Conservation (phyloP, 2,888 invertebrate species). For the Pristionchus entomophagus region DNA sequence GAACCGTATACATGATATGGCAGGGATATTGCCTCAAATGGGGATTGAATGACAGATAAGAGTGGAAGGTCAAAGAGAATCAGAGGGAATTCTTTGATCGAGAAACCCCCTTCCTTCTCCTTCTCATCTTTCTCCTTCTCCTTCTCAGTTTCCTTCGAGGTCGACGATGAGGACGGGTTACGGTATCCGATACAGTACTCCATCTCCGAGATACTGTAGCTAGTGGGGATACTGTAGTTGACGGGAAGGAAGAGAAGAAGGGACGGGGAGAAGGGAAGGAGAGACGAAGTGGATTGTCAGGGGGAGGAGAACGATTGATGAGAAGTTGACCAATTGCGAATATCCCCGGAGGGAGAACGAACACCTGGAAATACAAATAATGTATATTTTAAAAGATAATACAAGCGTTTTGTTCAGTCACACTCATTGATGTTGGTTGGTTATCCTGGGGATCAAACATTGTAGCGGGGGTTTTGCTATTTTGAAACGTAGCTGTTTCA, state of each 20-base stretch:
- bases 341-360: neutral
- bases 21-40: slow-evolving; percentile 23
- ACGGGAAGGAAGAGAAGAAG: neutral
- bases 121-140: neutral
- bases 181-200: neutral
- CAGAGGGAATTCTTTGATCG: neutral
- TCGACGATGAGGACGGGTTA: neutral
- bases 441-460: neutral
- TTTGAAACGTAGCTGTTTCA: too few species aligned
- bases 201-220: neutral
- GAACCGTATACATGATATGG: neutral
- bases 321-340: slow-evolving; percentile 1
- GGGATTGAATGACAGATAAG: neutral
- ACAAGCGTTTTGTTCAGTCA: neutral
- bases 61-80: neutral
- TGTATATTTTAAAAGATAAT: neutral
- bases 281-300: neutral
- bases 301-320: slow-evolving; percentile 22
- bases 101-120: neutral
- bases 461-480: neutral
- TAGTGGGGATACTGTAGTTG: neutral
- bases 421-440: neutral
- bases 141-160: neutral
- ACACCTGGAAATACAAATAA: neutral
- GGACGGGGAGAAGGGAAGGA: slow-evolving; percentile 12